Evolutionary conservation across 2,797 vertebrate species (phyloP), one percentile per base, ranked within the genome.

Genomic region (Florisuga fusca): DNA sequence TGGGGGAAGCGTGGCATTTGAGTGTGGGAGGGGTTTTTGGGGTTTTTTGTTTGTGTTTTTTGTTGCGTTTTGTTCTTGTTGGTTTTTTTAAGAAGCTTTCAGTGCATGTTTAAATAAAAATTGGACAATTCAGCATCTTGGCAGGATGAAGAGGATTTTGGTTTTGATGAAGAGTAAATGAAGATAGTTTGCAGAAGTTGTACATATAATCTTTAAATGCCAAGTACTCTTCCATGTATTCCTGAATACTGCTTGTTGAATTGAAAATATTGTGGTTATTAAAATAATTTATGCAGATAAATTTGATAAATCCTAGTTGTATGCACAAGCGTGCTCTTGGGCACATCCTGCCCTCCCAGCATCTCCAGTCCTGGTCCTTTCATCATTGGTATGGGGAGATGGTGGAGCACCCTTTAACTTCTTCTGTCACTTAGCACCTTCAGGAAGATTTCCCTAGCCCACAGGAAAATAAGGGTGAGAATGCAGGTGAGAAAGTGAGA

Each of bases 181-280:
- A 83, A 89, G 68, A 66, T 63, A 25, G 36, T 66, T 83, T 1
- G 6, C 75, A 69, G 58, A 84, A 89, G 41, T 76, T 87, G 22
- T 55, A 82, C 33, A 57, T 67, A 55, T 69, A 57, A 58, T 27
- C 73, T 78, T 90, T 31, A 89, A 76, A 59, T 76, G 64, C 71
- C 12, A 21, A 62, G 59, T 67, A 36, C 22, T 59, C 46, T 67
- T 29, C 27, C 43, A 1, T 90, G 50, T 92, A 61, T 83, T 91
- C 48, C 57, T 64, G 27, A 64, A 41, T 93, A 15, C 26, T 67
- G 9, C 17, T 57, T 79, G 55, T 84, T 86, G 36, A 86, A 75
- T 79, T 94, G 45, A 67, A 94, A 87, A 79, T 82, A 55, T 41
- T 9, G 20, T 87, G 38, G 27, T 79, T 89, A 93, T 96, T 96